These are phyloP conservation scores for Limnephilus auricula DNA, from an alignment of 2,888 invertebrate species.

Conservation along the genomic window DNA sequence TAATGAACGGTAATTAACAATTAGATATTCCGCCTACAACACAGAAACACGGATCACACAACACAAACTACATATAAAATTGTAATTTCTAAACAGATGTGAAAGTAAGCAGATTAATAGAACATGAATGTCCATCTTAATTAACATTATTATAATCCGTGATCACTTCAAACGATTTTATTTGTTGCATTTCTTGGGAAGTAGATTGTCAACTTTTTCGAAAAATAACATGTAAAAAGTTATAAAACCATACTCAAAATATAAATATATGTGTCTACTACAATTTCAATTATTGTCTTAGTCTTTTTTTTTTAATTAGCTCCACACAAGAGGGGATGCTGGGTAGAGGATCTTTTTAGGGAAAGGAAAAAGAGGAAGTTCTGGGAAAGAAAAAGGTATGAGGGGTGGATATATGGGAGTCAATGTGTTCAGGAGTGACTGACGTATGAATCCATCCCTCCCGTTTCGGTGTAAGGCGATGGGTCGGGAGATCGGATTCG, in stretches of 20 bases:
- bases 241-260: too few relatives aligned
- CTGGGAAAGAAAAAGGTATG: too few relatives aligned
- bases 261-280: neutral
- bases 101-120: conserved; percentile 52
- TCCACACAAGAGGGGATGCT: too few relatives aligned
- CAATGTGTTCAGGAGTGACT: too few relatives aligned
- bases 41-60: conserved; percentile 14
- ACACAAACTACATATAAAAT: conserved; percentile 14
- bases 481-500: too few relatives aligned
- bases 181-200: neutral
- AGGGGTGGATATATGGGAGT: too few relatives aligned
- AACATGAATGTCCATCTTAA: conserved; percentile 45
- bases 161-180: neutral
- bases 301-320: too few relatives aligned
- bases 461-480: too few relatives aligned
- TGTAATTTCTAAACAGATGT: conserved; percentile 44
- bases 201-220: neutral
- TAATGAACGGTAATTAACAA: conserved; percentile 4
- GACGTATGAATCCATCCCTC: too few relatives aligned
- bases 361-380: too few relatives aligned
- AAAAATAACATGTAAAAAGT: neutral
- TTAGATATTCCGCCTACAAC: conserved; percentile 20
- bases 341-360: too few relatives aligned
- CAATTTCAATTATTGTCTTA: too few relatives aligned
- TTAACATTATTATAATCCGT: neutral